Percentiles rank a stretch among this genome's conserved stretches.
Evolutionary conservation across 2,113 vertebrate genomes (phyloP).

Genomic region (Carassius auratus): DNA sequence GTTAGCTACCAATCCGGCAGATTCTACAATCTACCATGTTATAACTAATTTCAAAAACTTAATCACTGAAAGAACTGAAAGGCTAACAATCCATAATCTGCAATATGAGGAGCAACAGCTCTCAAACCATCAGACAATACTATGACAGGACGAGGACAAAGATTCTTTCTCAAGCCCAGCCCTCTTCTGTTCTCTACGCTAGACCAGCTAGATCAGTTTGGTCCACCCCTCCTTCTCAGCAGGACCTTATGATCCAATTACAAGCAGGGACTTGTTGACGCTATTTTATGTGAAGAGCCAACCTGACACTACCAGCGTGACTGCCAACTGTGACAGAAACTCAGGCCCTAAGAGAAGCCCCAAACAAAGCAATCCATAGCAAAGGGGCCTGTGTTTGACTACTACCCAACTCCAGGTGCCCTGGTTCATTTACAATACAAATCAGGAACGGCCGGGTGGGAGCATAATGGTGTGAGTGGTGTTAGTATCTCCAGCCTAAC

Average conservation of each 20-base stretch:
- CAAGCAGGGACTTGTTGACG: constrained; percentile 74
- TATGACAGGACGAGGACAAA: constrained; percentile 22
- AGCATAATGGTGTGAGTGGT: constrained; percentile 55
- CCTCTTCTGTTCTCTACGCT: constrained; percentile 51
- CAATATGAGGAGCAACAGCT: constrained; percentile 16
- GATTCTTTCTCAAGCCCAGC: constrained; percentile 43
- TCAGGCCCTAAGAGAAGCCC: constrained; percentile 42
- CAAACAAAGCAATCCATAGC: constrained; percentile 47
- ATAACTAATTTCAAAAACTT: not conserved
- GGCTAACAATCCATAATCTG: not conserved
- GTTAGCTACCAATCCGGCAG: not conserved
- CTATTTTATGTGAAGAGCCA: constrained; percentile 64
- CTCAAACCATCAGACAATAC: constrained; percentile 40
- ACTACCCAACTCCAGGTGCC: constrained; percentile 51
- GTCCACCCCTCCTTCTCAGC: constrained; percentile 56
- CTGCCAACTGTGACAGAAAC: constrained; percentile 52
- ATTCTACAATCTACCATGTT: constrained; percentile 5
- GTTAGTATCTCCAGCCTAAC: constrained; percentile 62
- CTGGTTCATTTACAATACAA: constrained; percentile 78
- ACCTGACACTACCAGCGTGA: constrained; percentile 61
- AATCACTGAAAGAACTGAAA: not conserved
- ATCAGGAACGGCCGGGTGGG: constrained; percentile 62
- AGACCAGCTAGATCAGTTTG: constrained; percentile 53
- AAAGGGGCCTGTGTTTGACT: constrained; percentile 41
- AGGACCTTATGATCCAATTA: constrained; percentile 74